Conservation (phyloP, 1,140 invertebrate genomes). For the Nixonia krombeini region DNA sequence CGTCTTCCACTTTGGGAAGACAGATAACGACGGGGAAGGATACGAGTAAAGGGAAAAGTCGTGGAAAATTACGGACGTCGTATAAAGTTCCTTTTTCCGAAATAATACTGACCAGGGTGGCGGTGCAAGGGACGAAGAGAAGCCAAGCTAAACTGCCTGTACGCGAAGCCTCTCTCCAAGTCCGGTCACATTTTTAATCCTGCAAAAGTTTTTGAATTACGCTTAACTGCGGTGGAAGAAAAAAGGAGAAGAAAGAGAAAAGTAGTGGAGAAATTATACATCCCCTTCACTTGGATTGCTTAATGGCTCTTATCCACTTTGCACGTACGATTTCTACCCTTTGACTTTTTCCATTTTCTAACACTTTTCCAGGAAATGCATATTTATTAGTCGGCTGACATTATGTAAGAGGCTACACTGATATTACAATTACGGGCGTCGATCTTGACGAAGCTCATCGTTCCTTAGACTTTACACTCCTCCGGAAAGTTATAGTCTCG, state of each 20-base stretch:
- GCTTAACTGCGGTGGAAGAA: conserved; percentile 9
- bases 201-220: conserved; percentile 56
- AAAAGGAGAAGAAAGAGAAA: neutral
- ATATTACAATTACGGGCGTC: too few relatives aligned
- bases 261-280: neutral
- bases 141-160: neutral
- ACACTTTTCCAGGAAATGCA: neutral
- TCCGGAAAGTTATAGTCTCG: too few relatives aligned
- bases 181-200: conserved; percentile 51
- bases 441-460: too few relatives aligned
- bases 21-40: too few relatives aligned
- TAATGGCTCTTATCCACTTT: conserved; percentile 3
- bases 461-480: too few relatives aligned
- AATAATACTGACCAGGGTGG: neutral
- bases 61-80: neutral
- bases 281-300: neutral
- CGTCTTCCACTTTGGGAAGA: neutral
- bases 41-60: neutral
- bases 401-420: neutral
- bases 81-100: neutral
- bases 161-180: conserved; percentile 3
- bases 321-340: neutral
- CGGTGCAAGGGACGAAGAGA: conserved; percentile 1
- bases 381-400: neutral
- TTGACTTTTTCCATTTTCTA: neutral